Evolutionary conservation across 2,797 vertebrate genomes (phyloP).

Genomic region (Coreius guichenoti): DNA sequence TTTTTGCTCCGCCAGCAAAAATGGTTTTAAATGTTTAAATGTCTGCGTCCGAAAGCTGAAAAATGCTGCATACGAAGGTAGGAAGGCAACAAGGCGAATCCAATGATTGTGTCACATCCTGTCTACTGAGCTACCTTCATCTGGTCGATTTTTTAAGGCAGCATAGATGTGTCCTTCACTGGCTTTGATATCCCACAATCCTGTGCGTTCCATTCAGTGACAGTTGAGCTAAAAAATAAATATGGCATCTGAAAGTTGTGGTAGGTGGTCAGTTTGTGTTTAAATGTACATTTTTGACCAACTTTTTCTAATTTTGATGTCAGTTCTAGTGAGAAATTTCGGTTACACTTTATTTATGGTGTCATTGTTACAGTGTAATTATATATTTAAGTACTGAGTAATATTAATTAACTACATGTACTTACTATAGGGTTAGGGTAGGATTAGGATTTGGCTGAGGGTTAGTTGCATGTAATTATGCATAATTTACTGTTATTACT

Average conservation of each 20-base stretch:
- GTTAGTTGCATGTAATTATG: too few relatives aligned
- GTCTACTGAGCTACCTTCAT: background rate
- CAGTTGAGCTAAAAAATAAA: background rate
- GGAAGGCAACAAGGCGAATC: background rate
- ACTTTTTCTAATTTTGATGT: background rate
- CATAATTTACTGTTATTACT: too few relatives aligned
- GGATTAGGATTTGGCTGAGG: too few relatives aligned
- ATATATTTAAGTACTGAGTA: too few relatives aligned
- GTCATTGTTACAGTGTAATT: too few relatives aligned
- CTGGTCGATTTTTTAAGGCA: background rate
- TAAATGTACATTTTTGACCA: background rate
- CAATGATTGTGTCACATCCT: background rate
- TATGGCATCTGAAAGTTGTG: background rate
- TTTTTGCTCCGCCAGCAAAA: background rate
- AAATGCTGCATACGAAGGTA: too few relatives aligned
- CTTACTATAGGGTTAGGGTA: too few relatives aligned
- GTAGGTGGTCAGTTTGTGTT: background rate
- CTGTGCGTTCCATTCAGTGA: background rate
- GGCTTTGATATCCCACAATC: background rate
- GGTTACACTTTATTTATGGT: too few relatives aligned
- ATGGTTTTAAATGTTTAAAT: background rate
- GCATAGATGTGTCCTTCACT: background rate
- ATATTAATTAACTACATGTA: too few relatives aligned
- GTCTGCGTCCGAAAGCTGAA: too few relatives aligned
- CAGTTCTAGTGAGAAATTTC: too few relatives aligned